Evolutionary conservation across 2,797 vertebrate species (phyloP).

Genomic region (Rhinoraja longicauda): DNA sequence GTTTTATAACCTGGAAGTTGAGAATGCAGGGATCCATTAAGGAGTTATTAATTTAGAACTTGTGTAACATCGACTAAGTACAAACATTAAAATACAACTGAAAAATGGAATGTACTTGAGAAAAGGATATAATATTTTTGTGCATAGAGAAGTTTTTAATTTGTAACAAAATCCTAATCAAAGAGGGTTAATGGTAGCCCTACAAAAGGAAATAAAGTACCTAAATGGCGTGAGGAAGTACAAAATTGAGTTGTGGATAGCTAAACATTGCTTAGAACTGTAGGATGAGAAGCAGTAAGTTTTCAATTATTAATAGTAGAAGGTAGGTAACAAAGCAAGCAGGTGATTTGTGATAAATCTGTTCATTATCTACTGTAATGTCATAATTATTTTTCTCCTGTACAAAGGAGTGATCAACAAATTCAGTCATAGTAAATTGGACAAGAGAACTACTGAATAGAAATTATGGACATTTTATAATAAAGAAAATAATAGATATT

Average conservation of each 20-base stretch:
- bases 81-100: neutral
- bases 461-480: neutral
- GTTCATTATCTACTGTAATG: too few species aligned
- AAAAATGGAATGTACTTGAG: neutral
- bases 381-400: neutral
- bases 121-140: neutral
- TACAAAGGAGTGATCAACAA: neutral
- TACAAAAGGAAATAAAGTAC: neutral
- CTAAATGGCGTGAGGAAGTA: neutral
- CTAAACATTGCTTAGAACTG: neutral
- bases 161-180: neutral
- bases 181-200: neutral
- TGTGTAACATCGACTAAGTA: neutral
- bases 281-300: neutral
- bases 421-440: neutral
- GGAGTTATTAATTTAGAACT: neutral
- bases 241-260: neutral
- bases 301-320: slow-evolving; percentile 1
- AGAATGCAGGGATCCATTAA: too few species aligned
- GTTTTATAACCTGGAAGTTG: neutral
- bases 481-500: neutral
- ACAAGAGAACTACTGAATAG: neutral
- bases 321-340: neutral
- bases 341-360: neutral
- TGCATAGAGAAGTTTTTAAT: neutral